phyloP scores from a whole-genome alignment of 1,140 invertebrate genomes.

The Brachionus manjavacas region DNA sequence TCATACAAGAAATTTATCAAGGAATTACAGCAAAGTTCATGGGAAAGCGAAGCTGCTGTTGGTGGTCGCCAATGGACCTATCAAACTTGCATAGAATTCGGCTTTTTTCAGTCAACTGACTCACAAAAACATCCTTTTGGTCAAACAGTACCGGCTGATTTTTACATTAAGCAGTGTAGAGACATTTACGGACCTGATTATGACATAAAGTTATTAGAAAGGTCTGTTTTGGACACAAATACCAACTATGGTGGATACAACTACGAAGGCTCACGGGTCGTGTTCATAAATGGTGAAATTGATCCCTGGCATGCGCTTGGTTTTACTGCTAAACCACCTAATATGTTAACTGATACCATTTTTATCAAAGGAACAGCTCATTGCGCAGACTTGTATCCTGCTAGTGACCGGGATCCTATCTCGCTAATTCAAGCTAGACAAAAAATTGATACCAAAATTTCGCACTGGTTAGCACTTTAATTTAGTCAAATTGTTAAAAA shows the following conservation, averaged over 20 bases:
- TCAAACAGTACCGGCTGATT: slow-evolving; percentile 68
- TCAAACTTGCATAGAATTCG: slow-evolving; percentile 90
- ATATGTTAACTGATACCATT: slow-evolving; percentile 52
- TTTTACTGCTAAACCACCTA: slow-evolving; percentile 50
- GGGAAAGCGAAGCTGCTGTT: slow-evolving; percentile 58
- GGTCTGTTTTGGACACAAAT: slow-evolving; percentile 68
- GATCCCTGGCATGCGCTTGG: slow-evolving; percentile 87
- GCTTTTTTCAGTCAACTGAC: slow-evolving; percentile 83
- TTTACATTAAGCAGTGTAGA: slow-evolving; percentile 73
- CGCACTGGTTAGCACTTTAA: slow-evolving; percentile 58
- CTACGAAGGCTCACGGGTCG: slow-evolving; percentile 68
- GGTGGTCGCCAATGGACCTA: slow-evolving; percentile 75
- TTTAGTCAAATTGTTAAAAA: not conserved
- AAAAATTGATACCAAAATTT: slow-evolving; percentile 60
- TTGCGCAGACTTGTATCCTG: slow-evolving; percentile 67
- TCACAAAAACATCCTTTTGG: slow-evolving; percentile 69
- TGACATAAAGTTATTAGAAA: slow-evolving; percentile 61
- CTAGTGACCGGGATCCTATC: slow-evolving; percentile 59
- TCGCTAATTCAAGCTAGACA: slow-evolving; percentile 63
- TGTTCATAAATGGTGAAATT: slow-evolving; percentile 81
- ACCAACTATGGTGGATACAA: slow-evolving; percentile 71
- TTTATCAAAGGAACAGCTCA: slow-evolving; percentile 65
- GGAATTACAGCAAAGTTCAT: slow-evolving; percentile 67
- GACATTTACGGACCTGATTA: slow-evolving; percentile 71
- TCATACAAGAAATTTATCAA: slow-evolving; percentile 73